Base-by-base conservation (phyloP, 2,888 invertebrate species). In the Leptopilina myrica region DNA sequence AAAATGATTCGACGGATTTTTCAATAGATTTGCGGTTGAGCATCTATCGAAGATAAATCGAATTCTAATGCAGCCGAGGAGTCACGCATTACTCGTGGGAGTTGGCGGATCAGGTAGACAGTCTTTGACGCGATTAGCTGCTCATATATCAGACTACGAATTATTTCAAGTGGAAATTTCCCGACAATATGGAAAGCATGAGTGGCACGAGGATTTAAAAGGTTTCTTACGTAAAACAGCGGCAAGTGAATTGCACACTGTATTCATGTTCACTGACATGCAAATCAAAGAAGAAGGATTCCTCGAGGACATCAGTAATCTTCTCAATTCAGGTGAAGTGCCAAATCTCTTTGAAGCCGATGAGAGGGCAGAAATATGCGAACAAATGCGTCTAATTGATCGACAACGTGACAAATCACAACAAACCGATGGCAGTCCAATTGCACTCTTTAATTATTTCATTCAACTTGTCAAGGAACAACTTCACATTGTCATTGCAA, bases 271-370 rank as follows among this genome's bases (percentile, higher is more conserved):
- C 90, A 95, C 96, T 69, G 98, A 98, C 90, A 95, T 96, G 40
- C 98, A 98, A 94, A 97, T 98, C 65, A 98, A 98, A 93, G 96
- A 98, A 91, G 98, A 98, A 92, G 95, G 96, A 0, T 98, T 98
- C 89, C 92, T 98, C 65, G 98, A 98, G 92, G 98, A 98, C 88
- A 95, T 98, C 3, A 98, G 97, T 89, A 98, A 98, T 90, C 93
- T 98, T 88, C 92, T 98, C 77, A 98, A 98, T 90, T 96, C 97
- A 0, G 98, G 98, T 0, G 98, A 98, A 92, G 97, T 98, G 0
- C 98, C 98, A 0, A 98, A 98, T 92, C 93, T 98, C 49, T 98
- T 97, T 89, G 93, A 94, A 0, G 92, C 94, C 0, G 98, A 98
- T 88, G 98, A 98, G 89, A 97, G 96, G 90, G 94, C 95, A 3